Evolutionary conservation across 2,113 vertebrate species (phyloP).

Genomic region (Hylia prasina): DNA sequence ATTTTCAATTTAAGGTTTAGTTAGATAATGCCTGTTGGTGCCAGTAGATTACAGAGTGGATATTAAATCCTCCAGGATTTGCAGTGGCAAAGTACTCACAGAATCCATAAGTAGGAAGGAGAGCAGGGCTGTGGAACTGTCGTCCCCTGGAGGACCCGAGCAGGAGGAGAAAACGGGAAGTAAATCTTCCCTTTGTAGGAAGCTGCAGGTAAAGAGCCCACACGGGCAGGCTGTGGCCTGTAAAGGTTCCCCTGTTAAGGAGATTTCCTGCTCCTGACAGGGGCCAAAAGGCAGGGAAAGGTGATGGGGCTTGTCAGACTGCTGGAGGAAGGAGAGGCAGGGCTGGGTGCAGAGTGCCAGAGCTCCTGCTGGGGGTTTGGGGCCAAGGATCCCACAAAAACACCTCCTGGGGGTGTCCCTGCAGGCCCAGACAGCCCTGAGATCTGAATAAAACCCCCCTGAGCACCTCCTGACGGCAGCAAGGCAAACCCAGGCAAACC

Average conservation of each 20-base stretch:
- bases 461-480: background rate
- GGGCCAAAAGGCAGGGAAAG: background rate
- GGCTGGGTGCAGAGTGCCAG: background rate
- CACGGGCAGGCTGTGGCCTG: background rate
- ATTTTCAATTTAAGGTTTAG: conserved; percentile 78
- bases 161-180: background rate
- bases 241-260: background rate
- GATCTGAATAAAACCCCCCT: fast-evolving
- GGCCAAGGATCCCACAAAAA: background rate
- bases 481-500: background rate
- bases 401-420: fast-evolving
- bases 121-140: background rate
- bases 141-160: conserved; percentile 26
- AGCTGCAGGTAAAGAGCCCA: background rate
- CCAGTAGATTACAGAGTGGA: conserved; percentile 80
- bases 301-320: background rate
- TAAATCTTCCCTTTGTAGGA: background rate
- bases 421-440: background rate
- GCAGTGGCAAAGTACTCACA: conserved; percentile 21
- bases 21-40: conserved; percentile 78
- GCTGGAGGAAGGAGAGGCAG: background rate
- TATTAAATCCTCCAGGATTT: conserved; percentile 79
- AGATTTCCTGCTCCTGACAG: background rate
- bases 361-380: background rate
- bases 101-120: conserved; percentile 66